A percentile compares a stretch with the other conserved stretches of the same genome.
These are phyloP conservation scores for Diorhabda sublineata DNA, from an alignment of 1,140 invertebrate genomes.

Conservation along the genomic window DNA sequence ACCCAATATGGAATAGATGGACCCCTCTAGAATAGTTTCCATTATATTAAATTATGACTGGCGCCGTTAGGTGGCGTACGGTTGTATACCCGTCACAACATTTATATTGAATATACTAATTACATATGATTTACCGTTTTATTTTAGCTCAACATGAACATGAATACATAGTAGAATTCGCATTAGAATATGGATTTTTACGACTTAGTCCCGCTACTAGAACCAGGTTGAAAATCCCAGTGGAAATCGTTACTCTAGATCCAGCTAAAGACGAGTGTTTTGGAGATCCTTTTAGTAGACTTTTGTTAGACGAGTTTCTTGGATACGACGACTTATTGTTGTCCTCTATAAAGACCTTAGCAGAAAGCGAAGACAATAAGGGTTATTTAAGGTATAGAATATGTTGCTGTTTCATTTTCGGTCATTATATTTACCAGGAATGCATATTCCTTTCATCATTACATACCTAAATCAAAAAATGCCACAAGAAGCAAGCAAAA, in stretches of 20 bases:
- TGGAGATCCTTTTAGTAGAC: constrained; percentile 85
- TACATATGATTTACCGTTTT: constrained; percentile 4
- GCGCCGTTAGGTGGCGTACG: too few relatives aligned
- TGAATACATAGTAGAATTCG: constrained; percentile 97
- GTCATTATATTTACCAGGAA: too few relatives aligned
- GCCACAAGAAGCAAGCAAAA: too few relatives aligned
- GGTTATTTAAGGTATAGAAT: constrained; percentile 73
- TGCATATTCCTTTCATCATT: too few relatives aligned
- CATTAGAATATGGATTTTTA: constrained; percentile 94
- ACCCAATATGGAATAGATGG: too few relatives aligned
- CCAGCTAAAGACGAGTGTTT: constrained; percentile 87
- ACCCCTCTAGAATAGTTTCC: too few relatives aligned
- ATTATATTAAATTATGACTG: too few relatives aligned
- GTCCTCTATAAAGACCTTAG: constrained; percentile 91
- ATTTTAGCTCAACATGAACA: constrained; percentile 75
- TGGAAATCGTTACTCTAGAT: constrained; percentile 88
- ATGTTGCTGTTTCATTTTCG: constrained; percentile 6
- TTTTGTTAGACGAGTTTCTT: constrained; percentile 87
- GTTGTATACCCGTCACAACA: background rate
- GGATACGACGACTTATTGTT: constrained; percentile 97
- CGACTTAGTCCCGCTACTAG: constrained; percentile 81
- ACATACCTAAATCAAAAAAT: too few relatives aligned
- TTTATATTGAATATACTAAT: background rate
- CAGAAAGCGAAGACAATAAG: constrained; percentile 95
- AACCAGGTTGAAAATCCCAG: constrained; percentile 83